These are phyloP conservation scores for Mongoloraphidia duomilia DNA, from an alignment of 2,888 invertebrate genomes.

Conservation along the genomic window DNA sequence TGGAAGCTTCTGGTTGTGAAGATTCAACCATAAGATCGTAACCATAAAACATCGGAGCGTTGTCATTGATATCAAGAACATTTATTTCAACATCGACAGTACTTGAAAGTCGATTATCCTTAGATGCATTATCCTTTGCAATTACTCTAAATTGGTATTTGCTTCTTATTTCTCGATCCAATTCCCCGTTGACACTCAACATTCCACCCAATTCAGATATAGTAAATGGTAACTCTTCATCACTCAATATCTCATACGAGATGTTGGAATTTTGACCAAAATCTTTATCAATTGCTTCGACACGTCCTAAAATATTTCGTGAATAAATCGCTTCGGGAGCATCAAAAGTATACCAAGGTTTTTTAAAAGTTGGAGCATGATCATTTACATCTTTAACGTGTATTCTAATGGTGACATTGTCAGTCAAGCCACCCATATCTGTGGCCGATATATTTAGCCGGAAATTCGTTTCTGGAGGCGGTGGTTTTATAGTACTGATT, in stretches of 20 bases:
- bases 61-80: conserved; percentile 72
- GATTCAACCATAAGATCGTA: conserved; percentile 48
- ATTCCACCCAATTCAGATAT: conserved; percentile 55
- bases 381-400: conserved; percentile 68
- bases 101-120: conserved; percentile 44
- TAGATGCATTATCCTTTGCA: conserved; percentile 30
- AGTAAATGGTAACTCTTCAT: conserved; percentile 46
- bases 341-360: conserved; percentile 71
- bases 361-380: conserved; percentile 68
- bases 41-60: conserved; percentile 63
- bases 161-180: conserved; percentile 62
- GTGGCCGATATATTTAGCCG: conserved; percentile 58
- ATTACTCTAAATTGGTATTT: conserved; percentile 56
- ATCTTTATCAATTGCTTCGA: conserved; percentile 67
- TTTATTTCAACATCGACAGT: conserved; percentile 68
- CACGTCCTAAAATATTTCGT: conserved; percentile 53
- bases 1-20: conserved; percentile 34
- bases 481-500: conserved; percentile 50
- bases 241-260: conserved; percentile 46
- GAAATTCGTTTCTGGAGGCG: conserved; percentile 63
- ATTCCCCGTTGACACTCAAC: conserved; percentile 53
- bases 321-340: conserved; percentile 65
- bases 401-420: conserved; percentile 54
- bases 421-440: conserved; percentile 61
- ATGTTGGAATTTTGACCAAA: conserved; percentile 67